These are phyloP conservation scores for Ascaphus truei DNA, from an alignment of 2,113 vertebrate genomes.

Conservation along the genomic window DNA sequence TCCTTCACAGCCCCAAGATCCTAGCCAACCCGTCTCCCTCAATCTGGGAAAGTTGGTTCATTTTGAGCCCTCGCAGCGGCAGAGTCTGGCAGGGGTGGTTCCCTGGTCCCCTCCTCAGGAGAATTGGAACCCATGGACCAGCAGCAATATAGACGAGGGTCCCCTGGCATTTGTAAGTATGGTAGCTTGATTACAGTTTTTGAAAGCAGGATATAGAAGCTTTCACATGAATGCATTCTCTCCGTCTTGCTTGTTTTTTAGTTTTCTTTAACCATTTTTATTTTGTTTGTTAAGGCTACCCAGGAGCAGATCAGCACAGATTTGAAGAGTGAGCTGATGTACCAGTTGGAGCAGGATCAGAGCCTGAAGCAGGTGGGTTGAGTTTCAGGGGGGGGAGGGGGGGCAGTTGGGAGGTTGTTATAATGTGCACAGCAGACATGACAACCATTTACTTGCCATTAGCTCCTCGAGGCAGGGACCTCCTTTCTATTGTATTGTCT, in stretches of 20 bases:
- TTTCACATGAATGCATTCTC: neutral
- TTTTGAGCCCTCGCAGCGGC: constrained; percentile 85
- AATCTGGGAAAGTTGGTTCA: constrained; percentile 80
- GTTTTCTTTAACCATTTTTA: neutral
- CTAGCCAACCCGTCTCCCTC: constrained; percentile 66
- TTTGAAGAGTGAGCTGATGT: constrained; percentile 72
- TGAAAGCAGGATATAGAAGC: neutral
- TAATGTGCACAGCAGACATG: too few relatives aligned
- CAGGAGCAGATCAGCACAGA: constrained; percentile 91
- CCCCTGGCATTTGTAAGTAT: constrained; percentile 84
- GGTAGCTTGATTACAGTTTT: too few relatives aligned
- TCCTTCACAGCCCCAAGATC: constrained; percentile 66
- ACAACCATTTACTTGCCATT: too few relatives aligned
- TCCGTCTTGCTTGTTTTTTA: neutral
- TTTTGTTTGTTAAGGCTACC: constrained; percentile 66
- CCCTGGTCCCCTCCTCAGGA: constrained; percentile 95
- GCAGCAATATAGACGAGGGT: constrained; percentile 95
- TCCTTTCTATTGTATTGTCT: too few relatives aligned
- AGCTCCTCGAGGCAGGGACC: too few relatives aligned
- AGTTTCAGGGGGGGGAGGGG: too few relatives aligned
- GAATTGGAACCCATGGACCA: constrained; percentile 98
- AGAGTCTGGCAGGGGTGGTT: constrained; percentile 76
- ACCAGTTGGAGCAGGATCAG: constrained; percentile 75
- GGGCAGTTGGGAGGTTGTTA: too few relatives aligned
- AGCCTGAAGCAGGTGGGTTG: constrained; percentile 71